Evolutionary conservation across 2,888 invertebrate species (phyloP), one percentile per base, ranked within the genome.

Genomic region (Schizaphis graminum): DNA sequence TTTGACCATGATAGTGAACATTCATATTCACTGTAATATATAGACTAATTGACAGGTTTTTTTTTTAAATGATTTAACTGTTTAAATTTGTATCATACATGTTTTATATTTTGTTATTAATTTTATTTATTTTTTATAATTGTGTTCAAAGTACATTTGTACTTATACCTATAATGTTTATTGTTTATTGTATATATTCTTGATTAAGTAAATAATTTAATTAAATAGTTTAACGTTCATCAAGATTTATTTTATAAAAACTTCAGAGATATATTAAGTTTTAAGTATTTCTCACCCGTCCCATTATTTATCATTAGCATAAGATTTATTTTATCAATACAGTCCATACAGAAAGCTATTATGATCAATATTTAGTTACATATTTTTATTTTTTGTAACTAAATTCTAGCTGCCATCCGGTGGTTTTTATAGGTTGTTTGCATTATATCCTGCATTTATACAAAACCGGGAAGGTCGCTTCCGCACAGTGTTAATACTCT

Each of bases 141-240:
- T 53, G n/a, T 53, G 87, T 87, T 49, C n/a, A 53, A 87, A 87
- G 53, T 87, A 53, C n/a, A 35, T n/a, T 35, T 67, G 67, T 67
- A 35, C 67, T 67, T n/a, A 67, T 67, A 56, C 0, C 44, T 56
- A 35, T 16, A 35, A 35, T 28, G 28, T 87, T 87, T 49, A 49
- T 67, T 47, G n/a, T 87, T 87, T 49, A 49, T 67, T 47, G 47
- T 87, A 7, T 87, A 53, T 49, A n/a, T 87, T 87, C 28, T n/a
- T 28, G 4, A 28, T 47, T 47, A 47, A 47, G 3, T 24, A 13
- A 47, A 49, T 87, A 16, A 7, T 16, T n/a, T 35, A 47, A 13
- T 13, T 47, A 44, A 28, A 47, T 86, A 44, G 86, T 86, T 86
- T 13, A 86, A 47, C 13, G 5, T 86, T 44, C 13, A 44, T 13